Percentiles rank a stretch among this genome's conserved stretches.
Evolutionary conservation across 2,888 invertebrate genomes (phyloP).

Genomic region (Piscicola geometra): DNA sequence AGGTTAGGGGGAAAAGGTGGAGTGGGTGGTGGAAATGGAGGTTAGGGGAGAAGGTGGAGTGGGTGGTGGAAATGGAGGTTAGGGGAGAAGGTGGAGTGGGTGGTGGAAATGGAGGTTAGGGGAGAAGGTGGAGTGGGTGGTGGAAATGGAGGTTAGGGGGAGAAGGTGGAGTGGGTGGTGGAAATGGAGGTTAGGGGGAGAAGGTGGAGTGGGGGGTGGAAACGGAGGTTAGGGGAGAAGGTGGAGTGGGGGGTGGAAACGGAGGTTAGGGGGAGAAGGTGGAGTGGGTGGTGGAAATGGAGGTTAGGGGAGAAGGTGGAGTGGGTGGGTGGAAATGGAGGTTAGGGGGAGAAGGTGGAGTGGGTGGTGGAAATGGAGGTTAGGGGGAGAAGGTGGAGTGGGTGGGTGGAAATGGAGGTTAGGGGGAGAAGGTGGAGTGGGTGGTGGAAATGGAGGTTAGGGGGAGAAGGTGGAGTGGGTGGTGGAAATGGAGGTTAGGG

Average conservation of each 20-base stretch:
- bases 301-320: constrained; percentile 2
- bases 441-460: too few relatives aligned
- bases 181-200: neutral
- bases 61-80: too few relatives aligned
- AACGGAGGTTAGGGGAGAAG: neutral
- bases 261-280: neutral
- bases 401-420: neutral
- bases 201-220: neutral
- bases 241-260: neutral
- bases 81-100: too few relatives aligned
- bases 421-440: too few relatives aligned
- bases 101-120: too few relatives aligned
- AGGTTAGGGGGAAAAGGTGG: too few relatives aligned
- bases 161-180: neutral
- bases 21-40: too few relatives aligned
- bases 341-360: neutral
- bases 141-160: neutral
- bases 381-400: neutral
- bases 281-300: neutral
- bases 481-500: neutral
- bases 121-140: too few relatives aligned
- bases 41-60: neutral
- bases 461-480: neutral
- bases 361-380: too few relatives aligned
- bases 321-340: too few relatives aligned